Evolutionary conservation across 2,797 vertebrate species (phyloP), one percentile per base, ranked within the genome.

Genomic region (Phaenicophaeus curvirostris): DNA sequence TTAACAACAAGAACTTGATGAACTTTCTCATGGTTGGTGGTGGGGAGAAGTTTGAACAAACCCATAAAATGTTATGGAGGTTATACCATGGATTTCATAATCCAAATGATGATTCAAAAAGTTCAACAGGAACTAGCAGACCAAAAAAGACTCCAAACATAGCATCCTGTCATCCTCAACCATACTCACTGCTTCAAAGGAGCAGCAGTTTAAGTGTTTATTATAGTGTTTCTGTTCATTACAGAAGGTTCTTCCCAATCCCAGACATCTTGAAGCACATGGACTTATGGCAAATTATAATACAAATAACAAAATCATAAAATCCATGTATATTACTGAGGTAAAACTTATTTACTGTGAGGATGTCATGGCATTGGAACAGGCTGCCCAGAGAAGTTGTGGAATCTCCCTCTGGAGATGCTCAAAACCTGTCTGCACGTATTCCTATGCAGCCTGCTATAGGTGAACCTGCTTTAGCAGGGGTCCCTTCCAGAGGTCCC

Each of bases 1-100:
- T 46, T 89, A 68, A 67, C 78, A 85, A 57, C 6, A 74, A 46
- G 50, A 89, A 78, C 39, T 89, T 71, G 35, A 83, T 78, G 27
- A 87, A 89, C 4, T 87, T 76, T 53, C 51, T 83, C 24, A 23
- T 13, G 11, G 16, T 46, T 72, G 24, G 37, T 51, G 23, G 53
- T 13, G 8, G 33, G n/a, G 37, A 62, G 48, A 71, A 35, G 30
- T 58, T 23, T 66, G 42, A 75, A 75, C 23, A 80, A 78, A 0
- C 3, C 20, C 48, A 77, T 33, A 62, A 9, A 74, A 51, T 3
- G 35, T 44, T 72, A 20, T 0, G 0, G 17, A 73, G 37, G 23
- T 58, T 82, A 54, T n/a, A 78, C 6, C 27, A 65, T 2, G 15
- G 58, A 73, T 66, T 87, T 89, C 23, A 51, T 33, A 77, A 31